Conservation (phyloP, 2,888 invertebrate species). For the Alcis repandata region DNA sequence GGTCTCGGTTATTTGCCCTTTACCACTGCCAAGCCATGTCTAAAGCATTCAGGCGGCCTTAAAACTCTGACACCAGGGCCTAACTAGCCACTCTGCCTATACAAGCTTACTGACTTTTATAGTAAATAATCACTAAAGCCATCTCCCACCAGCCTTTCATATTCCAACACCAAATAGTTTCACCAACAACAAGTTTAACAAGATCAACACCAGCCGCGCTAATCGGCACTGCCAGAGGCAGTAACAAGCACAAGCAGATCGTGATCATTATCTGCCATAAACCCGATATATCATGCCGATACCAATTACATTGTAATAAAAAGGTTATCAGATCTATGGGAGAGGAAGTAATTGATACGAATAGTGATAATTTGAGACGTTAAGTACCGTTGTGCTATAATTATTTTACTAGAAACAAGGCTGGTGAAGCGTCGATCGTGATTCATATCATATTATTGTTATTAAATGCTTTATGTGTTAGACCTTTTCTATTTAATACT, state of each 20-base stretch:
- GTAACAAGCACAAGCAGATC: not conserved
- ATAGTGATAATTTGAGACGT: constrained; percentile 32
- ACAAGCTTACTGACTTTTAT: no score
- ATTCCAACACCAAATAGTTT: not conserved
- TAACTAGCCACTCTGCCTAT: no score
- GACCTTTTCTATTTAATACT: no score
- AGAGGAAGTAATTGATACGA: constrained; percentile 34
- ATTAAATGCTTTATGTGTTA: not conserved
- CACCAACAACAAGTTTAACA: constrained; percentile 9
- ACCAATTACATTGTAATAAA: constrained; percentile 35
- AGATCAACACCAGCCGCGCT: constrained; percentile 3
- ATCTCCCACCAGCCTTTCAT: not conserved
- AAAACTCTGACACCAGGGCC: no score
- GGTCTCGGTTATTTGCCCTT: no score
- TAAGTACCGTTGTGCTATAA: not conserved
- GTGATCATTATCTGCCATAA: constrained; percentile 38
- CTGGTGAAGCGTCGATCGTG: not conserved
- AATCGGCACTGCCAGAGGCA: constrained; percentile 19
- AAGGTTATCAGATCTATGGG: constrained; percentile 27
- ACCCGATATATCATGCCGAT: constrained; percentile 30
- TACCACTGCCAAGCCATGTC: no score
- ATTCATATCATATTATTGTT: not conserved
- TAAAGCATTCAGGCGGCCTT: no score
- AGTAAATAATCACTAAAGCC: not conserved
- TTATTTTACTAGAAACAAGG: constrained; percentile 6